Evolutionary conservation across 2,113 vertebrate species (phyloP).

Genomic region (Labeo catla): DNA sequence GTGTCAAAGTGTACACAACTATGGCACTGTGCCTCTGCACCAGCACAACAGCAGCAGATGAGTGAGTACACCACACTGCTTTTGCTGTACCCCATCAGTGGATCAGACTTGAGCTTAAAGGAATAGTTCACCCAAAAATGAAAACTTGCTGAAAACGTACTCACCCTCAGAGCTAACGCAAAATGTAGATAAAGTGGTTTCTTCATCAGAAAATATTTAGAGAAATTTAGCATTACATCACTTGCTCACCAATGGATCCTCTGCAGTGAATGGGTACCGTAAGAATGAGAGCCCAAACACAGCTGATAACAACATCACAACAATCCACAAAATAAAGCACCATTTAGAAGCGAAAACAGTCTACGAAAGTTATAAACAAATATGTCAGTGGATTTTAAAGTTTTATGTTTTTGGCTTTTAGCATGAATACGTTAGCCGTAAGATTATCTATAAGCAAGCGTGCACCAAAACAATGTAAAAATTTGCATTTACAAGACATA

Average conservation of each 20-base stretch:
- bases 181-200: not conserved
- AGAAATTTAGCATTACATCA: not conserved
- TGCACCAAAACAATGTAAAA: too few species aligned
- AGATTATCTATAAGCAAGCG: too few species aligned
- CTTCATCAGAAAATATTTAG: not conserved
- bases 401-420: too few species aligned
- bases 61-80: not conserved
- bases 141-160: not conserved
- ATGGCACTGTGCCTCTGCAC: conserved; percentile 30
- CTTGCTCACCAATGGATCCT: not conserved
- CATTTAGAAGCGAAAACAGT: too few species aligned
- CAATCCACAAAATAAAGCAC: not conserved
- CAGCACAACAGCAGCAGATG: not conserved
- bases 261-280: not conserved
- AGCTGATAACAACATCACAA: not conserved
- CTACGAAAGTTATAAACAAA: too few species aligned
- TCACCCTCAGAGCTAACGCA: not conserved
- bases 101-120: not conserved
- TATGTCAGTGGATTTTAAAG: too few species aligned
- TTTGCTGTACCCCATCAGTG: not conserved
- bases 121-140: not conserved
- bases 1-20: conserved; percentile 15
- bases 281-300: not conserved
- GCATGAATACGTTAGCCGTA: too few species aligned
- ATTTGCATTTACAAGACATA: too few species aligned